Base-by-base conservation (phyloP, 2,797 vertebrate species). In the Sebastes hubbsi region DNA sequence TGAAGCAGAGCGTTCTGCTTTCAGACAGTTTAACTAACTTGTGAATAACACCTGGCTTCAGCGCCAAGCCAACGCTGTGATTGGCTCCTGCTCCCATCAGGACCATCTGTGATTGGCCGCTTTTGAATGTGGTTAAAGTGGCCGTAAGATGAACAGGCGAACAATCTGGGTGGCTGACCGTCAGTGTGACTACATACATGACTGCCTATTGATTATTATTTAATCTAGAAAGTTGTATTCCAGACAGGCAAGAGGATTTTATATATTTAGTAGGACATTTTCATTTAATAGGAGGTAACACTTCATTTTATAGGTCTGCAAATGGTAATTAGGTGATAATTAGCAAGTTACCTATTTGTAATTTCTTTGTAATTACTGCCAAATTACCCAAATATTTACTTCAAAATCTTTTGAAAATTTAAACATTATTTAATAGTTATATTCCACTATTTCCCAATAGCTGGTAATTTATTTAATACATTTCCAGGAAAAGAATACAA, bases 1-100 rank as follows among this genome's bases (percentile, higher is more conserved):
- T 92, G 84, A 74, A 82, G 66, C 66, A 64, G 42, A 72, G 10
- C 55, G 61, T 58, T 36, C 38, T 75, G 77, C 61, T 75, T 64
- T 75, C 54, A 56, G 22, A 84, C 78, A 27, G 36, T 85, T 79
- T 75, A 68, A 82, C 80, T 24, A 66, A 77, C 67, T 59, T 67
- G 52, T 80, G 34, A 89, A 82, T 83, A 83, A 83, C 76, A 58
- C 13, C 14, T 20, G 1, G 27, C 52, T 34, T 63, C 67, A 0
- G 52, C 5, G 71, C 49, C 55, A 65, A 77, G 22, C 30, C 55
- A 55, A 25, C 32, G 34, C 68, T 77, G 25, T 16, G 3, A 64
- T 22, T 73, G 82, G 63, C 67, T 63, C 60, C 34, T 29, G 4
- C 14, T 72, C 8, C 30, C 12, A 0, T 38, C 62, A 59, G 59